Base-by-base conservation (phyloP, 2,113 vertebrate species). In the Spermophilus dauricus region DNA sequence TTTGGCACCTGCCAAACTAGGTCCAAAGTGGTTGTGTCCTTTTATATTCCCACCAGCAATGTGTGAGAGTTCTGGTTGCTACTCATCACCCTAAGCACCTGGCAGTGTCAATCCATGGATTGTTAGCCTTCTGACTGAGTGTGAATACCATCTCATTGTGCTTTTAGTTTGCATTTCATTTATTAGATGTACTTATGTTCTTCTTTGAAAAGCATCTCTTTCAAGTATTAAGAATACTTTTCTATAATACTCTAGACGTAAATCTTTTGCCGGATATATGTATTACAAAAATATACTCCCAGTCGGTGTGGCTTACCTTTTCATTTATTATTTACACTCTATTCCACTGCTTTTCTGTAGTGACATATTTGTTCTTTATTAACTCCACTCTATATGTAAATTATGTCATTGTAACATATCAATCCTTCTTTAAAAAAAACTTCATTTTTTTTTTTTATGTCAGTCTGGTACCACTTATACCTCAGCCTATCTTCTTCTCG, bases 131-230 rank as follows among this genome's bases (percentile, higher is more conserved):
- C n/a, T 13, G 72, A 28, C 30, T 72, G 67, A n/a, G 42, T 51
- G 10, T 91, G 32, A 76, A 76, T 76, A 65, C 42, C 61, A 0
- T 81, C 76, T 86, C 28, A 18, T 48, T 77, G 48, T 42, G 20
- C 13, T 56, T 93, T 95, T 75, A 73, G 51, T 83, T 93, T 88
- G 45, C n/a, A 56, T 86, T 83, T 92, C n/a, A 24, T 12, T 92
- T 90, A 42, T 10, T 87, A 48, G 28, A 39, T 30, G 53, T 82
- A 76, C 86, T 88, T 81, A 53, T 51, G 14, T 70, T 86, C 91
- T 82, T 63, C 84, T 96, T 95, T 86, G 72, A 87, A 86, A 86
- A 48, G 5, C n/a, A 78, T 83, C 37, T 96, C 45, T 94, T 95
- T 34, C 12, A 78, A 51, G 26, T 58, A 45, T 45, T 45, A 51